Evolutionary conservation across 2,797 vertebrate genomes (phyloP).

Genomic region (Acrossocheilus fasciatus): DNA sequence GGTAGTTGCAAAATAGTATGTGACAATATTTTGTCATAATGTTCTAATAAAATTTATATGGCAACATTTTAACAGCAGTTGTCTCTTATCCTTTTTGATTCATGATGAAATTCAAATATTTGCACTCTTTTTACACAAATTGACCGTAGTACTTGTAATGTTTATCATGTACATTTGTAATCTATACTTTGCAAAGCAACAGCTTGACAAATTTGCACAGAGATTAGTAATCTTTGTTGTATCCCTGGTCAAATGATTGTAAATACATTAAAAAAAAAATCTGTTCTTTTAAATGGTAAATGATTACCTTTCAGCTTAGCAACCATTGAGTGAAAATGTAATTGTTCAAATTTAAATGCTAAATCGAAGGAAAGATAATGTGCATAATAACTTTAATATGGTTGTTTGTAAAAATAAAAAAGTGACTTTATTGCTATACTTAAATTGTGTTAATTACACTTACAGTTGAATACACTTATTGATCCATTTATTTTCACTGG

Average conservation of each 20-base stretch:
- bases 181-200: background rate
- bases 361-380: background rate
- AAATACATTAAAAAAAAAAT: background rate
- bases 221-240: background rate
- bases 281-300: background rate
- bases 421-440: background rate
- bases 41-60: constrained; percentile 73
- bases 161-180: constrained; percentile 4
- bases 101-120: background rate
- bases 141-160: background rate
- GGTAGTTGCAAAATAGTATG: constrained; percentile 56
- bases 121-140: background rate
- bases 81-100: constrained; percentile 19
- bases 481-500: background rate
- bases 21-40: constrained; percentile 69
- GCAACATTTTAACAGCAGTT: constrained; percentile 62
- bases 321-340: background rate
- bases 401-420: background rate
- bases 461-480: background rate
- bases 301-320: background rate
- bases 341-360: background rate
- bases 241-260: background rate
- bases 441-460: background rate
- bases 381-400: background rate
- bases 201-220: background rate